phyloP scores from a whole-genome alignment of 2,888 invertebrate genomes.

The Eupithecia insigniata region DNA sequence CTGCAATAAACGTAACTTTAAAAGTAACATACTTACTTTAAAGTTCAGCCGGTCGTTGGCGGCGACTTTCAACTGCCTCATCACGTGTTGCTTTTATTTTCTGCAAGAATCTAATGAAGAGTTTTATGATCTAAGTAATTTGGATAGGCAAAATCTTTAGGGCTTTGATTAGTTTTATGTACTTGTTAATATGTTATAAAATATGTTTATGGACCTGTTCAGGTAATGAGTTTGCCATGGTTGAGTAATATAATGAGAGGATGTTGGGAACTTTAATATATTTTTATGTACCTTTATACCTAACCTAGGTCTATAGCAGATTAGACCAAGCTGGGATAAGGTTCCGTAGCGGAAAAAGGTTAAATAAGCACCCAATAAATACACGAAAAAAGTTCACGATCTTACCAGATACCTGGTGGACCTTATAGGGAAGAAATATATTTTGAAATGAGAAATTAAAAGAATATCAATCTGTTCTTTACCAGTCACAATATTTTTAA shows the following conservation, averaged over 20 bases:
- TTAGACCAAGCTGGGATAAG: not conserved
- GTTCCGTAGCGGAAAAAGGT: not conserved
- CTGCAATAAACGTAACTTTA: constrained; percentile 75
- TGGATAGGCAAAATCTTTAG: constrained; percentile 7
- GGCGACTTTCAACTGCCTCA: constrained; percentile 67
- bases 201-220: constrained; percentile 2
- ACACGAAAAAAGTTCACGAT: not conserved
- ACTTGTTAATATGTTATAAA: not conserved
- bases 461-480: not conserved
- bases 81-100: constrained; percentile 64
- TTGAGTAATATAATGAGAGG: not conserved
- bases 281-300: not conserved
- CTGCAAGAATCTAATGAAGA: constrained; percentile 62
- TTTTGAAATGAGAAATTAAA: not conserved
- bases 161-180: constrained; percentile 9
- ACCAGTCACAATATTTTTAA: not conserved
- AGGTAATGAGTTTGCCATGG: not conserved
- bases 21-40: constrained; percentile 63
- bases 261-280: not conserved
- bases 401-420: not conserved
- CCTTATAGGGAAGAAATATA: not conserved
- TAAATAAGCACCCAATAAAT: not conserved
- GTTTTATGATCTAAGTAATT: constrained; percentile 33
- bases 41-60: constrained; percentile 59
- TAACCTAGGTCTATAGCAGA: not conserved